Base-by-base conservation (phyloP, 2,113 vertebrate genomes). In the Geococcyx californianus region DNA sequence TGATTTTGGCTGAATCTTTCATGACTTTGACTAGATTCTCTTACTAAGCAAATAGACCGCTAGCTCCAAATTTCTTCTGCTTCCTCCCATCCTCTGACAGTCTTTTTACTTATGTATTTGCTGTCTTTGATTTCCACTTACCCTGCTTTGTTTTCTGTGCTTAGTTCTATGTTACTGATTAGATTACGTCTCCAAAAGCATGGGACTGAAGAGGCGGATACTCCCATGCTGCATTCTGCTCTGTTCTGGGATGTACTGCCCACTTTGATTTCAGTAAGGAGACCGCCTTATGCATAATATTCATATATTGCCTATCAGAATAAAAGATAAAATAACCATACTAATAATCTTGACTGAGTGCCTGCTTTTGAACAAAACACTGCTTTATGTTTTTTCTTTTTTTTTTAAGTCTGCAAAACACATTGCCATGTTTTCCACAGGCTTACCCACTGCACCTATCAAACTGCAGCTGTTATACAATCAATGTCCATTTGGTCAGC, bases 401-500 rank as follows among this genome's bases (percentile, higher is more conserved):
- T 23, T 73, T 79, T 84, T 70, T 33, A 40, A 60, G 64, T 93
- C 90, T 95, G 85, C 78, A 84, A 86, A 95, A 94, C 82, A 85
- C 64, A 76, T 95, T 85, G 82, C 90, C 68, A 58, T 63, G 70
- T 94, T 96, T 95, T 95, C 90, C 85, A 91, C 88, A 88, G 42
- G 79, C 79, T 96, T 90, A 86, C 96, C 92, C 90, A 83, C 88
- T 16, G 4, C 90, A 94, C 90, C 92, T 96, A 96, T 94, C 92
- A 93, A 78, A 88, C 92, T 86, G 82, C 90, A 96, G 85, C 82
- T 95, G 85, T 93, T 93, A 88, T 63, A 92, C 84, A 93, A 84
- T 34, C 87, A 90, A 52, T 68, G 83, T 92, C 88, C 92, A 92
- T 90, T 96, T 96, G 90, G 94, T 95, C 92, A 96, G 95, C 92